These are phyloP conservation scores for Chroicocephalus ridibundus DNA, from an alignment of 2,113 vertebrate species.

Conservation along the genomic window DNA sequence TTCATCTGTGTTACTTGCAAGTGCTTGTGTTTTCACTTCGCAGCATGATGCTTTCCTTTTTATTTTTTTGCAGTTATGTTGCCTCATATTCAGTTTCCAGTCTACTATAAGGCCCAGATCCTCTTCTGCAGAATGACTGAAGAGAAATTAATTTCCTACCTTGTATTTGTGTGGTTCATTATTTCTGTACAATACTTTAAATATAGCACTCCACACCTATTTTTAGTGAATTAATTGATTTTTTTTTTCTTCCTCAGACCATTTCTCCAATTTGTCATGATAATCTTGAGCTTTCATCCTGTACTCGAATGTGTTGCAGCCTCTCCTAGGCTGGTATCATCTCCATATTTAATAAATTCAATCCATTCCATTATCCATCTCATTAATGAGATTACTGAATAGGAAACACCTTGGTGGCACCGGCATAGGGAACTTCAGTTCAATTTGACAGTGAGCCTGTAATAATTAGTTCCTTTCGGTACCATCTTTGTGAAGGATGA, in stretches of 20 bases:
- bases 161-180: neutral
- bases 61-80: neutral
- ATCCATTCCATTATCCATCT: slow-evolving; percentile 18
- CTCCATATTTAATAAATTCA: slow-evolving; percentile 22
- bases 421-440: neutral
- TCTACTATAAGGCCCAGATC: neutral
- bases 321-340: neutral
- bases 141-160: neutral
- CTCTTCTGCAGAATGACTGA: neutral
- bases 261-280: slow-evolving; percentile 30
- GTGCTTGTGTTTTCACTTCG: neutral
- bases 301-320: neutral
- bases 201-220: neutral
- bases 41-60: neutral
- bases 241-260: neutral
- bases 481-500: neutral
- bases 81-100: neutral
- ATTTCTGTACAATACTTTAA: neutral
- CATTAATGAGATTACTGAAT: slow-evolving; percentile 28
- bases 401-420: slow-evolving; percentile 26
- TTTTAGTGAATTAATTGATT: slow-evolving; percentile 1
- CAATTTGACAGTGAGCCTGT: neutral
- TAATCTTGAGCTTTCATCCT: slow-evolving; percentile 33
- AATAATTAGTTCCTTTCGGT: neutral
- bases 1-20: neutral